Conservation (phyloP, 1,140 invertebrate species). For the Mercenaria mercenaria region DNA sequence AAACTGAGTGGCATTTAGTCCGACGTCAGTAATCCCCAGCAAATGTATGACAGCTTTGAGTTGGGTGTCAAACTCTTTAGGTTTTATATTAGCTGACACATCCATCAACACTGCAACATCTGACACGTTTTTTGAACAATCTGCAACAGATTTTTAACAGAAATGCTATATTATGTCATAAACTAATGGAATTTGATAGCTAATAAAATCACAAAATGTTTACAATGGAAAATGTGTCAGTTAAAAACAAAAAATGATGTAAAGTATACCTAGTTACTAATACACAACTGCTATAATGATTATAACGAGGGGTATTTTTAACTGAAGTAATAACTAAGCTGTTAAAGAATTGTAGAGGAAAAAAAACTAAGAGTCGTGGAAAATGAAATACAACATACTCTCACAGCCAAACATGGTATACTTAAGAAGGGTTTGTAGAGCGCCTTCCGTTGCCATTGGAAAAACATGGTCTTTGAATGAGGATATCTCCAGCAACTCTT, state of each 20-base stretch:
- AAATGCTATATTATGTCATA: too few relatives aligned
- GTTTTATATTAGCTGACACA: not conserved
- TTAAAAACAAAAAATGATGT: too few relatives aligned
- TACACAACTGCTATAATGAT: too few relatives aligned
- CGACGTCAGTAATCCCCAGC: not conserved
- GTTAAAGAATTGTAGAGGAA: too few relatives aligned
- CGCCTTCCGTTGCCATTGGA: not conserved
- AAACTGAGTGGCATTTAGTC: not conserved
- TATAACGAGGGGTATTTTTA: too few relatives aligned
- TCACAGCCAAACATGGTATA: not conserved
- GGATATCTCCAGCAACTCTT: not conserved
- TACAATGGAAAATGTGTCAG: too few relatives aligned
- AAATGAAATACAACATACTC: not conserved
- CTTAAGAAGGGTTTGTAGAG: not conserved
- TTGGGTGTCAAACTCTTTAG: not conserved
- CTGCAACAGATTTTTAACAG: not conserved
- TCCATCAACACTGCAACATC: slow-evolving; percentile 19
- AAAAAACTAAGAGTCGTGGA: too few relatives aligned
- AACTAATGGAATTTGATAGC: too few relatives aligned
- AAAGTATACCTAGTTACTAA: too few relatives aligned
- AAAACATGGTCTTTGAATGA: not conserved
- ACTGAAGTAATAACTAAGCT: too few relatives aligned
- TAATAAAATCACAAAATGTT: too few relatives aligned
- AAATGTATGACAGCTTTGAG: not conserved
- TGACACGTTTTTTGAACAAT: not conserved